phyloP scores from a whole-genome alignment of 1,140 invertebrate species.

The Hylaeus anthracinus region DNA sequence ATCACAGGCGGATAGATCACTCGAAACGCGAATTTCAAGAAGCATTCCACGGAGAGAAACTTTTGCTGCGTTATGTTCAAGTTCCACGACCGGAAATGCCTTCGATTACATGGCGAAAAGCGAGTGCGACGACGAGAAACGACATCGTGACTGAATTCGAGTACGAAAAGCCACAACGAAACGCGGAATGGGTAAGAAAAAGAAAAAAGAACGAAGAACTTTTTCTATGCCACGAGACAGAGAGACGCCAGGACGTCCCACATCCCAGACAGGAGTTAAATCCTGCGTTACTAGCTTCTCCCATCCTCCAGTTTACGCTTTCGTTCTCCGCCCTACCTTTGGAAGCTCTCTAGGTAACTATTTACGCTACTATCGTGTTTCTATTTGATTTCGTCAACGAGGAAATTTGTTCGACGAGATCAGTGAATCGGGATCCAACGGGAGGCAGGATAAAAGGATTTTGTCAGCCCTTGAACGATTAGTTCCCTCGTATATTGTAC shows the following conservation, averaged over 20 bases:
- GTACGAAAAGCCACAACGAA: conserved; percentile 2
- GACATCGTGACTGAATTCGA: background rate
- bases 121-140: background rate
- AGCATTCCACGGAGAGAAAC: too few relatives aligned
- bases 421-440: background rate
- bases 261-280: conserved; percentile 58
- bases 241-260: conserved; percentile 71
- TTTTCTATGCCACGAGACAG: conserved; percentile 70
- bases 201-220: conserved; percentile 49
- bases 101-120: background rate
- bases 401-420: background rate
- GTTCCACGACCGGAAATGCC: background rate
- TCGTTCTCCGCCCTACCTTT: background rate
- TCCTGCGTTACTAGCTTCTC: conserved; percentile 35
- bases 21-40: background rate
- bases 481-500: too few relatives aligned
- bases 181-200: background rate
- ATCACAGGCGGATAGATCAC: background rate
- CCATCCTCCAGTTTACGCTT: background rate
- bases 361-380: conserved; percentile 27
- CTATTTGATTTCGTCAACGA: conserved; percentile 6
- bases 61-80: background rate
- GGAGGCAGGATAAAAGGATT: background rate
- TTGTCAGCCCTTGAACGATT: background rate
- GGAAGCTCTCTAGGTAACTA: background rate